Evolutionary conservation across 2,888 invertebrate species (phyloP), one percentile per base, ranked within the genome.

Genomic region (Melikaiella ostensackeni): DNA sequence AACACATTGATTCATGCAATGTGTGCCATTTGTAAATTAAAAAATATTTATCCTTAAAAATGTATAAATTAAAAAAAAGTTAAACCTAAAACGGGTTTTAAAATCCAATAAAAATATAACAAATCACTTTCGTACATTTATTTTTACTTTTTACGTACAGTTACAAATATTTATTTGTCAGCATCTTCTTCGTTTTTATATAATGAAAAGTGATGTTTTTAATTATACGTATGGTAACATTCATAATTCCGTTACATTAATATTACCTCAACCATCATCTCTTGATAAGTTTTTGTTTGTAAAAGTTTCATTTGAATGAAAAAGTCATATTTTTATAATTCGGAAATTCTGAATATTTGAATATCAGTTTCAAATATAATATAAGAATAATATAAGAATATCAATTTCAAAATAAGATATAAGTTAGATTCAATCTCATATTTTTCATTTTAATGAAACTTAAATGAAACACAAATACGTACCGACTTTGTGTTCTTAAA

Each of bases 81-180:
- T 42, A 50, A n/a, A 30, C 16, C 13, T 16, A 27, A 24, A 59
- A 6, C 9, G 16, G 16, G 24, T 27, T 59, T 21, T 6, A 27
- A 27, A 59, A 0, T 55, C 21, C 6, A 59, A 59, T 59, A 57
- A 55, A 50, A 55, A 24, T 16, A 66, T n/a, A 27, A 27, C 21
- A 13, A 16, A 21, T 30, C 24, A 24, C 24, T 76, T 73, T 24
- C 33, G 57, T 42, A 61, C 61, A 30, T 74, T 62, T 27, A 42
- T 57, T 27, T 73, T 33, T 57, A 35, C 38, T 61, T 38, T 24
- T 55, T 50, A 70, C 70, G 30, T 70, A 70, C 70, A 50, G 70
- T 50, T 50, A 70, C 70, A 70, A 70, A 70, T 70, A 70, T 70
- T 46, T 27, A 42, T 38, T 66, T 70, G 33, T 50, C 70, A 70